These are phyloP conservation scores for Parasteatoda lunata DNA, from an alignment of 2,888 invertebrate species.

Conservation along the genomic window DNA sequence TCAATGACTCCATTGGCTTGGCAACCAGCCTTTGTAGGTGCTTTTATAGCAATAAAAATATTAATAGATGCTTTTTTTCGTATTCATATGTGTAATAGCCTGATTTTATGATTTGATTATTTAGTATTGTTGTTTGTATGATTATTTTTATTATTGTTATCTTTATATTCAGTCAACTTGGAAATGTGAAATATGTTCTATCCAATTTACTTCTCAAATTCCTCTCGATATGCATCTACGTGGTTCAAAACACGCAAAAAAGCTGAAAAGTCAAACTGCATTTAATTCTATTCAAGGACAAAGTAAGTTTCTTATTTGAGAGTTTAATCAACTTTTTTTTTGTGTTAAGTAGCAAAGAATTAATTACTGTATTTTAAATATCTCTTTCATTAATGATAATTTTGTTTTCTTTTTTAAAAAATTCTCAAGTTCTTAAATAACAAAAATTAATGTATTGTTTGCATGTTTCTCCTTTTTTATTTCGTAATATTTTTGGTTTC, in stretches of 20 bases:
- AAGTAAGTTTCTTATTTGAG: constrained; percentile 27
- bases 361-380: not conserved
- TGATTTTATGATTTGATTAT: too few relatives aligned
- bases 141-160: not conserved
- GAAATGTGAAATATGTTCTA: constrained; percentile 76
- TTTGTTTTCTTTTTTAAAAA: not conserved
- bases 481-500: too few relatives aligned
- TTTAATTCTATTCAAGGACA: constrained; percentile 37
- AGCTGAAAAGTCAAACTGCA: constrained; percentile 70
- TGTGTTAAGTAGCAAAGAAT: too few relatives aligned
- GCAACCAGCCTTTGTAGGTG: too few relatives aligned
- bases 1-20: too few relatives aligned
- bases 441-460: not conserved
- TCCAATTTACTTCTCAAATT: constrained; percentile 76
- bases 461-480: not conserved
- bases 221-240: constrained; percentile 76
- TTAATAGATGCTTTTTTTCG: too few relatives aligned
- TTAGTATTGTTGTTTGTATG: too few relatives aligned
- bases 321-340: not conserved
- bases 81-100: too few relatives aligned
- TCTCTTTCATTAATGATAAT: not conserved
- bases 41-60: too few relatives aligned
- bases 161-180: constrained; percentile 69
- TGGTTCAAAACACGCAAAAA: constrained; percentile 73
- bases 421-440: not conserved